Evolutionary conservation across 2,113 vertebrate genomes (phyloP).

Genomic region (Mustela lutreola): DNA sequence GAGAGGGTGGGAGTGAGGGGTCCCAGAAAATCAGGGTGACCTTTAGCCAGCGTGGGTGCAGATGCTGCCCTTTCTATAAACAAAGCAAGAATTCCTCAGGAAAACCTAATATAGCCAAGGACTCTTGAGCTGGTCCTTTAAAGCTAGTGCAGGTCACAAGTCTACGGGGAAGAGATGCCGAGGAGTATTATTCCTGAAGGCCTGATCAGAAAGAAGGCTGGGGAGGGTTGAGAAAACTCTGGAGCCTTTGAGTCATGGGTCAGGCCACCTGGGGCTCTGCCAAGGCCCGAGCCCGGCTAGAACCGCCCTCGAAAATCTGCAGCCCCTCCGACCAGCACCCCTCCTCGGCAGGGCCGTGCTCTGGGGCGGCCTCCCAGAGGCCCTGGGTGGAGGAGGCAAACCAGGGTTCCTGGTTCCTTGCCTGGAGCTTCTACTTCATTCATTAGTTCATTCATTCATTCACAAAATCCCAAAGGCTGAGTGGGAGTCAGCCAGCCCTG

Average conservation of each 20-base stretch:
- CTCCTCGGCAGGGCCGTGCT: neutral
- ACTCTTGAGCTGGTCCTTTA: slow-evolving; percentile 11
- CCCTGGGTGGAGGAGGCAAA: neutral
- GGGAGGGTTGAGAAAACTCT: neutral
- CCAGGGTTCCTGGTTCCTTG: neutral
- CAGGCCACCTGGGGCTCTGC: neutral
- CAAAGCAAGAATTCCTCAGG: neutral
- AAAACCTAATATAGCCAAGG: neutral
- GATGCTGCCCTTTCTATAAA: neutral
- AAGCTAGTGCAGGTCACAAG: neutral
- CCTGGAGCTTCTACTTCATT: neutral
- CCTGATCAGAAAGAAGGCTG: neutral
- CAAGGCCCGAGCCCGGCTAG: neutral
- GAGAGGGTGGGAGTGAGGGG: neutral
- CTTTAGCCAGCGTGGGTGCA: neutral
- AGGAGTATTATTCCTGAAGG: neutral
- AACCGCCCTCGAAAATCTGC: neutral
- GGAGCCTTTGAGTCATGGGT: slow-evolving; percentile 18
- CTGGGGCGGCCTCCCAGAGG: neutral
- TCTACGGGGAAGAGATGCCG: neutral
- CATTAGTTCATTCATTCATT: neutral
- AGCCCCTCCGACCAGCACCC: neutral
- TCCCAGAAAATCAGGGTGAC: neutral
- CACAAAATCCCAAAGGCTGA: neutral
- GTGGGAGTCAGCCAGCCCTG: neutral